Evolutionary conservation across 2,113 vertebrate species (phyloP), one percentile per base, ranked within the genome.

Genomic region (Neopipo cinnamomea): DNA sequence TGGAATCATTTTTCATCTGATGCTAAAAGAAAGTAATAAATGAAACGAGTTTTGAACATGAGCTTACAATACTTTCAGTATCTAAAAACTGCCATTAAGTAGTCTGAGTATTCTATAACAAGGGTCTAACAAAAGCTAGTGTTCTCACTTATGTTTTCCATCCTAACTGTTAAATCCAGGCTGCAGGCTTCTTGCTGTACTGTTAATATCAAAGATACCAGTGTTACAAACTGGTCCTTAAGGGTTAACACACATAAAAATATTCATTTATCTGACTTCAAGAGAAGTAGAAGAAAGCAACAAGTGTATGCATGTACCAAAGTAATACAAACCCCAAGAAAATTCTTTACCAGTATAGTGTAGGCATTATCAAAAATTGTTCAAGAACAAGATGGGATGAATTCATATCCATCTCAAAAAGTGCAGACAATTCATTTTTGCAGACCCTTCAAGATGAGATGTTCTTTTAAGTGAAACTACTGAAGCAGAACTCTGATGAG

Each of bases 401-500:
- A 58, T 91, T 93, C 56, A 86, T 44, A 81, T 41, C 31, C 17
- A 37, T 49, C 52, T 88, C 50, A 93, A 85, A 95, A 89, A 88
- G 46, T 20, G 16, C 41, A 85, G 95, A 65, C 35, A 74, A 91
- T 81, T 84, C 37, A 55, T 63, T 95, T 93, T 82, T 78, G 56
- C 50, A 84, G 73, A 68, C 83, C 47, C 44, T 92, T 78, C 44
- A 81, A 93, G 44, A 65, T 24, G 16, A 88, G 61, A 68, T 78
- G 50, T 39, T 88, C 72, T 91, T 94, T 83, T 72, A 86, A 88
- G 52, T 74, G 50, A 70, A 90, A 91, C 77, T 87, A 68, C 47
- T 49, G 87, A 92, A 87, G 73, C 58, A 88, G 88, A 72, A 88
- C 42, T 90, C 85, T 95, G 91, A 96, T 91, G 79, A 96, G 55